Conservation (phyloP, 2,888 invertebrate genomes). For the Thymelicus sylvestris region DNA sequence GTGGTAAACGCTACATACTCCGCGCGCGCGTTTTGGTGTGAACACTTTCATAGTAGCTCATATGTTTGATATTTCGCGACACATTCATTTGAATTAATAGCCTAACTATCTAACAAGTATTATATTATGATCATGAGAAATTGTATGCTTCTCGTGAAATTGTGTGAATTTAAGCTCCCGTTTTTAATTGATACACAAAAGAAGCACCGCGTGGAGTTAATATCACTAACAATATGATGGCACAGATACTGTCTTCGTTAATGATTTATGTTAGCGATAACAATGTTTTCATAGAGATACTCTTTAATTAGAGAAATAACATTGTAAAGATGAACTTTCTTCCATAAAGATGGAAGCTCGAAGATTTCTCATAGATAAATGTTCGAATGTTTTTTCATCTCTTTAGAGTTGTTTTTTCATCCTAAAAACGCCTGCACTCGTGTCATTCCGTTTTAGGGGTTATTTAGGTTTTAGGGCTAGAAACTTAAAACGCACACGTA, state of each 20-base stretch:
- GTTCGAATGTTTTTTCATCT: background rate
- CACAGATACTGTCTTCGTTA: background rate
- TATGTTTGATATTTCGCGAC: no score
- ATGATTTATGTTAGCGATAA: background rate
- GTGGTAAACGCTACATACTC: no score
- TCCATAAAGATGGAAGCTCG: background rate
- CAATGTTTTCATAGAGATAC: background rate
- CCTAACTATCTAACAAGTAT: background rate
- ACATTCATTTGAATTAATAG: background rate
- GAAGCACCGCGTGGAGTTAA: background rate
- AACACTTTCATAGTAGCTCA: no score
- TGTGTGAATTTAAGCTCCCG: conserved; percentile 5
- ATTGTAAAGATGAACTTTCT: background rate
- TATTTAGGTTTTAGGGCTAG: no score
- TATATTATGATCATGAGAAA: background rate
- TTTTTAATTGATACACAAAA: background rate
- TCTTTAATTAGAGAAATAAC: background rate
- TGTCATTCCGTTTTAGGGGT: no score
- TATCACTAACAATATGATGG: background rate
- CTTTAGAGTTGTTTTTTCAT: no score
- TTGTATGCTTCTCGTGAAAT: background rate
- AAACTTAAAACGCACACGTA: no score
- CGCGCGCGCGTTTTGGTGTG: no score
- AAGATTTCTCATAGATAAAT: conserved; percentile 12
- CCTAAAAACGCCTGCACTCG: no score